Evolutionary conservation across 1,140 invertebrate species (phyloP).

Genomic region (Euura lappo): DNA sequence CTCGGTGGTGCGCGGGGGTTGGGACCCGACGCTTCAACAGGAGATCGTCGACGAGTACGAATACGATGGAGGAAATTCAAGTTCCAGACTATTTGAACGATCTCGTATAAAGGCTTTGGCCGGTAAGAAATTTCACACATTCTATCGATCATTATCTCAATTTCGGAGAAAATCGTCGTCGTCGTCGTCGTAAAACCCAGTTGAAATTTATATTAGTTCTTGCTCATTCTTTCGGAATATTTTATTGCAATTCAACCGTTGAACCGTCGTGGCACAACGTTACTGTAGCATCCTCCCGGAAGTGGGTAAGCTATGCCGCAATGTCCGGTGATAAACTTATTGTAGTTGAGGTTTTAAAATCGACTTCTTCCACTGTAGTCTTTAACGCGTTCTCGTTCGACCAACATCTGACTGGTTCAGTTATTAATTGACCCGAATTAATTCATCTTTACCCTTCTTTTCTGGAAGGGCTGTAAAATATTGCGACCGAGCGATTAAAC

Average conservation of each 20-base stretch:
- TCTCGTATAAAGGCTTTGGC: conserved; percentile 98
- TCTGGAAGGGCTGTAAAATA: no score
- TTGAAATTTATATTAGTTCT: no score
- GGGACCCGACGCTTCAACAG: conserved; percentile 88
- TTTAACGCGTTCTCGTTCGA: background rate
- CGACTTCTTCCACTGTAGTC: background rate
- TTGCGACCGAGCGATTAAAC: no score
- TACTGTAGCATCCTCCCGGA: background rate
- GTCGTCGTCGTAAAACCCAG: no score
- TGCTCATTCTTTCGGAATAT: no score
- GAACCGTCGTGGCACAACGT: background rate
- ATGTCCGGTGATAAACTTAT: background rate
- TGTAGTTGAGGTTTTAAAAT: background rate
- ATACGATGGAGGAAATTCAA: conserved; percentile 98
- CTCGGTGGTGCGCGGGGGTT: conserved; percentile 82
- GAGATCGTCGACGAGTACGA: conserved; percentile 95
- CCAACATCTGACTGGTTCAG: no score
- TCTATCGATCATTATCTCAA: background rate
- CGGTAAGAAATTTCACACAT: conserved; percentile 65
- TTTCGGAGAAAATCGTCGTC: no score
- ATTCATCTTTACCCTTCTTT: no score
- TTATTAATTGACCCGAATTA: no score
- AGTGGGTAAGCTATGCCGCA: background rate
- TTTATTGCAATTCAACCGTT: no score
- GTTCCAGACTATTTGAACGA: conserved; percentile 97